Percentiles rank a stretch among this genome's conserved stretches.
Evolutionary conservation across 2,113 vertebrate species (phyloP).

Genomic region (Ictalurus furcatus): DNA sequence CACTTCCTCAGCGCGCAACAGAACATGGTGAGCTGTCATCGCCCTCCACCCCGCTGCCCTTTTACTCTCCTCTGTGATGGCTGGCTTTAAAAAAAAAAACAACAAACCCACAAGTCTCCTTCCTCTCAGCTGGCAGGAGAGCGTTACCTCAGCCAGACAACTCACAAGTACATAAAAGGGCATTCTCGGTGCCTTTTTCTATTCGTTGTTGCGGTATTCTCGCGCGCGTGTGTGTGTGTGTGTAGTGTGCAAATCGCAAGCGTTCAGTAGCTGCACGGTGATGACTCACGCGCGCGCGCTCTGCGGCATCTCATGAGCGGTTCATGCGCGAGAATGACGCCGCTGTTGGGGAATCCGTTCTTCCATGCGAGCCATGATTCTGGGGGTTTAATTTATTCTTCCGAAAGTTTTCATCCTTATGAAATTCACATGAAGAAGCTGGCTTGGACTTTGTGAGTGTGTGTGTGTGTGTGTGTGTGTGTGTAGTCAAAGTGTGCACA

Average conservation of each 20-base stretch:
- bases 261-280: conserved; percentile 20
- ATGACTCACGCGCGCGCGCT: not conserved
- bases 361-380: not conserved
- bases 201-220: not conserved
- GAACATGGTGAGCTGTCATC: conserved; percentile 52
- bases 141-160: conserved; percentile 29
- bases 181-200: conserved; percentile 38
- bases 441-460: conserved; percentile 5
- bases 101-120: conserved; percentile 31
- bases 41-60: not conserved
- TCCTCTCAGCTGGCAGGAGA: conserved; percentile 39
- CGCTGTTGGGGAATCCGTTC: conserved; percentile 25
- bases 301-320: conserved; percentile 3
- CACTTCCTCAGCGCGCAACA: conserved; percentile 23
- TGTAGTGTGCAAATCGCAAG: conserved; percentile 28
- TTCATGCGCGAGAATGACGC: not conserved
- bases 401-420: conserved; percentile 20
- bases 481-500: not conserved
- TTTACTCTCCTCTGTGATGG: conserved; percentile 26
- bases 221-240: too few relatives aligned
- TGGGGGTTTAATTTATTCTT: not conserved
- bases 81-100: conserved; percentile 15
- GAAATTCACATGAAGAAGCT: conserved; percentile 16
- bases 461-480: conserved; percentile 3
- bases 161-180: conserved; percentile 39